Evolutionary conservation across 2,888 invertebrate genomes (phyloP), one percentile per base, ranked within the genome.

Genomic region (Thereva unica): DNA sequence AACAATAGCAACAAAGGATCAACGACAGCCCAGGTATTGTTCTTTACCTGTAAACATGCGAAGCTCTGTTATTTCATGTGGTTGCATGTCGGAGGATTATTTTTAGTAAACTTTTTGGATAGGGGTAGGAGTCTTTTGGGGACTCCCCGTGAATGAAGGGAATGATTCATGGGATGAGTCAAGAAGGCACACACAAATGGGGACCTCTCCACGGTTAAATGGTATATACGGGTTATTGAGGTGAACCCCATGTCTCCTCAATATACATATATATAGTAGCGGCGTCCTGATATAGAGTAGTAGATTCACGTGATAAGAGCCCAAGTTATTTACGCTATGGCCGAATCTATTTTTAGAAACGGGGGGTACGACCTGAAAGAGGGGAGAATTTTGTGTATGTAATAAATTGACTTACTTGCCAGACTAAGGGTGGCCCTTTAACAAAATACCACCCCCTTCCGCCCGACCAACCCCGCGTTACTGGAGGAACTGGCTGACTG

Each of bases 21-120:
- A 37, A 8, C 45, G 47, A 59, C 6, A 38, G 56, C 38, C 38
- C 40, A 49, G 50, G 37, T 59, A 59, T 59, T 40, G 41, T 41
- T n/a, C 40, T 49, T 34, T 41, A 61, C 50, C 61, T 50, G 34
- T 37, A 5, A 50, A 50, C 61, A 47, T 59, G 57, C 57, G 47
- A 59, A 47, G 37, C 38, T 37, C n/a, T 8, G 57, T 9, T 44
- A 47, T 23, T 45, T 61, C 12, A 50, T 50, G 50, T 35, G 61
- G 61, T 61, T 61, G 61, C 61, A 61, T 61, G 61, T 61, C 38
- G 41, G 40, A 4, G 49, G 50, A 50, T 50, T 61, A 61, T 61
- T 61, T 61, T 61, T 50, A 50, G 49, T 59, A 50, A 37, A 50
- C 41, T 50, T 40, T 23, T 41, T 23, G 23, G 23, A 23, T 23